Evolutionary conservation across 2,113 vertebrate species (phyloP).

Genomic region (Pterocles orientalis): DNA sequence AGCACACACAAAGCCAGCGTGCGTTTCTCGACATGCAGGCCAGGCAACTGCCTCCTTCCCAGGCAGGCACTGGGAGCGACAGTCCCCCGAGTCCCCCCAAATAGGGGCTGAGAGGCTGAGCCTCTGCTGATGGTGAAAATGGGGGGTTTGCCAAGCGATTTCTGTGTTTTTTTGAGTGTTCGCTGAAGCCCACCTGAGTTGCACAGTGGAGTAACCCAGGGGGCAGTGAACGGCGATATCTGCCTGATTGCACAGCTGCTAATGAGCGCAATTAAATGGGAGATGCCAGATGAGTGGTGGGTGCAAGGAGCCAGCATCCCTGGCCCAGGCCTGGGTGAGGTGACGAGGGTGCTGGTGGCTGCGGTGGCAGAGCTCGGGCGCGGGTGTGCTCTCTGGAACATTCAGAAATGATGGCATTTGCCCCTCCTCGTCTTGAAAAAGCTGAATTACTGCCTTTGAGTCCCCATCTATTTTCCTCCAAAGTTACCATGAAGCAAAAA

Average conservation of each 20-base stretch:
- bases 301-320: background rate
- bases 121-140: accelerated
- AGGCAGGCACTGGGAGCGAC: background rate
- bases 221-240: background rate
- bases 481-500: conserved; percentile 85
- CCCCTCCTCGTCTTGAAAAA: conserved; percentile 69
- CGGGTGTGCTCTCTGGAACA: conserved; percentile 5
- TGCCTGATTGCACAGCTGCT: background rate
- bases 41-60: conserved; percentile 20
- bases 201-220: background rate
- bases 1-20: conserved; percentile 40
- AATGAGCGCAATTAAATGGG: background rate
- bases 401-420: conserved; percentile 68
- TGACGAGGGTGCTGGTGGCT: background rate
- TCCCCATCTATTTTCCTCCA: conserved; percentile 71
- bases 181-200: background rate
- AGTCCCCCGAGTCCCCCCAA: background rate
- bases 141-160: background rate
- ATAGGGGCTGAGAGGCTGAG: accelerated
- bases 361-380: background rate
- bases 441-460: conserved; percentile 81
- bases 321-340: background rate
- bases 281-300: background rate
- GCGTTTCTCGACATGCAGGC: background rate
- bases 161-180: accelerated